Evolutionary conservation across 2,888 invertebrate species (phyloP).

Genomic region (Cosmopolites sordidus): DNA sequence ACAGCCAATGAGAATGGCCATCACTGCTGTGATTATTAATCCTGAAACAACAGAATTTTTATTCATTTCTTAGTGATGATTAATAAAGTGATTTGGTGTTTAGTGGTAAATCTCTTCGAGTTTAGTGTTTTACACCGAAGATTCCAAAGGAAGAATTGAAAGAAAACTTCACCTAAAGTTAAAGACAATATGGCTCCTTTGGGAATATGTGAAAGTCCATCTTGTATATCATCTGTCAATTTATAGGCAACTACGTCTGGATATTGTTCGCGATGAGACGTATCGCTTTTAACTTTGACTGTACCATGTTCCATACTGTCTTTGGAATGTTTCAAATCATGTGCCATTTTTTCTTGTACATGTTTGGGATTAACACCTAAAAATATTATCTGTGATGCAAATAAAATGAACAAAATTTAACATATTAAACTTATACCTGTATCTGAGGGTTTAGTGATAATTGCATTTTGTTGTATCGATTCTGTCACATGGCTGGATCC

Average conservation of each 20-base stretch:
- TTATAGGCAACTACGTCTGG: constrained; percentile 40
- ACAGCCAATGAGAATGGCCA: constrained; percentile 78
- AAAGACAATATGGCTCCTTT: constrained; percentile 77
- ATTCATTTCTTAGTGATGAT: constrained; percentile 7
- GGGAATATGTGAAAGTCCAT: constrained; percentile 66
- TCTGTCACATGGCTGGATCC: constrained; percentile 15
- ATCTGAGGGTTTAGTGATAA: constrained; percentile 13
- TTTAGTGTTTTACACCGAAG: too few species aligned
- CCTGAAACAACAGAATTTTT: constrained; percentile 51
- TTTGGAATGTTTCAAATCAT: constrained; percentile 45
- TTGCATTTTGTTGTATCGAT: constrained; percentile 5
- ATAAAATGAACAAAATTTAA: neutral
- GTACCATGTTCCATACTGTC: constrained; percentile 35
- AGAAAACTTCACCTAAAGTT: constrained; percentile 58
- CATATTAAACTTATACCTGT: constrained; percentile 4
- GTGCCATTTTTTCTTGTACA: constrained; percentile 45
- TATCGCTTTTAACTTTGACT: constrained; percentile 31
- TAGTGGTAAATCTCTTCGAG: too few species aligned
- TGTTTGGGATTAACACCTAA: constrained; percentile 38
- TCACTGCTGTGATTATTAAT: constrained; percentile 71
- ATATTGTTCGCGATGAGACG: constrained; percentile 32
- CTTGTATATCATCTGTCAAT: constrained; percentile 45
- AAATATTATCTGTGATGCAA: neutral
- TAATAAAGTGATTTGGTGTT: too few species aligned
- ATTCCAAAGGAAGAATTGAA: neutral